Evolutionary conservation across 2,113 vertebrate genomes (phyloP), one percentile per base, ranked within the genome.

Genomic region (Cololabis saira): DNA sequence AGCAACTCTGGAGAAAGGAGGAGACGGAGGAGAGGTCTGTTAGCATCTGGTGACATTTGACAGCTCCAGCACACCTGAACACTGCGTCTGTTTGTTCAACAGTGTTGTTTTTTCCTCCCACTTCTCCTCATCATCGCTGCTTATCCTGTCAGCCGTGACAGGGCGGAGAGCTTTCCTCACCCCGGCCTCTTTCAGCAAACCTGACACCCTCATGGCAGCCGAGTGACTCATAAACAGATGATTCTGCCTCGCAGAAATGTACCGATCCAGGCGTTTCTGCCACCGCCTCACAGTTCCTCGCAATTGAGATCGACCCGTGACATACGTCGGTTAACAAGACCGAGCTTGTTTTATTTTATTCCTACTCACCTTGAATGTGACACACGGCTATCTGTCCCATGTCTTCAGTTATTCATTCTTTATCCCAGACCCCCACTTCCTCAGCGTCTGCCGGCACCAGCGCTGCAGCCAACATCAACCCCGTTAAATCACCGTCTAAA

Each of bases 1-100:
- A 94, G 87, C 64, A 94, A 68, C 87, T 93, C 93, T 94, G 86
- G 16, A 80, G 85, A 87, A 76, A 75, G 12, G 71, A 21, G 49
- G 30, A 60, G 14, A 71, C 1, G 8, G 42, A 14, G 1, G 40
- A 45, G 40, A n/a, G 22, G 22, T 47, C 45, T 7, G n/a, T 47
- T 47, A 47, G 13, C 43, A 16, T 5, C 4, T n/a, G 44, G 17
- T n/a, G n/a, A n/a, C n/a, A n/a, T n/a, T n/a, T n/a, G n/a, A n/a
- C n/a, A n/a, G n/a, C 50, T 44, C 51, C 8, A 64, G 6, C 15
- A n/a, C 56, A 37, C 13, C 47, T 53, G 55, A 55, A 74, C 9
- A 67, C 7, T 19, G 9, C 33, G 16, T 67, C 9, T 68, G 21
- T 68, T 67, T 74, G 9, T 68, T 41, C 49, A 27, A 27, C n/a